These are phyloP conservation scores for Rhea americana DNA, from an alignment of 2,113 vertebrate species.

Conservation along the genomic window DNA sequence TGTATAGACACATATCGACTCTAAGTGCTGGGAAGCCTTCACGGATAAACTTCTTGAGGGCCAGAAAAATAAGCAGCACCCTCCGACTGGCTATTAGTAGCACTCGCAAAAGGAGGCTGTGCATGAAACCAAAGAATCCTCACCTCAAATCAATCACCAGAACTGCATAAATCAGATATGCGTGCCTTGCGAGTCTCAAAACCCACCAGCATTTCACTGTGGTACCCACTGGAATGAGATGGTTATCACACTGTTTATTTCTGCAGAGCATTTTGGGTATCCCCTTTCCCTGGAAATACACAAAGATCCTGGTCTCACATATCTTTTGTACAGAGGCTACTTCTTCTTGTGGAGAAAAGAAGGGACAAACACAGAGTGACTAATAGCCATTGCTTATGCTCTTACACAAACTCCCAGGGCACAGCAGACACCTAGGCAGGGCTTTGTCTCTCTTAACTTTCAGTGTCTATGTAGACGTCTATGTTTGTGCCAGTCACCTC, in stretches of 20 bases:
- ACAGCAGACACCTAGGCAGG: slow-evolving; percentile 1
- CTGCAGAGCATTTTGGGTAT: slow-evolving; percentile 41
- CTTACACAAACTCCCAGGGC: slow-evolving; percentile 28
- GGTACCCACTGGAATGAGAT: slow-evolving; percentile 38
- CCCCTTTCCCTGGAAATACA: slow-evolving; percentile 57
- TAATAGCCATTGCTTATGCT: slow-evolving; percentile 27
- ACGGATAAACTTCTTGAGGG: not conserved
- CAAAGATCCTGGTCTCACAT: not conserved
- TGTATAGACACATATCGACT: not conserved
- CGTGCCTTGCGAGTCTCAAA: not conserved
- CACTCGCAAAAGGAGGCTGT: not conserved
- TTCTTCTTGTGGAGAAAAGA: not conserved
- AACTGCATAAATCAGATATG: not conserved
- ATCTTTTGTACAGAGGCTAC: not conserved
- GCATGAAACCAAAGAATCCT: not conserved
- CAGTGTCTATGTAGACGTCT: not conserved
- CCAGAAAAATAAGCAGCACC: not conserved
- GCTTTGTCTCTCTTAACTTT: not conserved
- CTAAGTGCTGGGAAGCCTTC: not conserved
- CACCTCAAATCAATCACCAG: slow-evolving; percentile 26
- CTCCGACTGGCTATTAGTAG: not conserved
- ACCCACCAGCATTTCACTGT: not conserved
- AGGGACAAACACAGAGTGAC: not conserved
- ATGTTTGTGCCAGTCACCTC: not conserved
- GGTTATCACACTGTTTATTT: slow-evolving; percentile 61